A percentile compares a stretch with the other conserved stretches of the same genome.
Conservation (phyloP, 2,113 vertebrate genomes). For the Etheostoma spectabile region DNA sequence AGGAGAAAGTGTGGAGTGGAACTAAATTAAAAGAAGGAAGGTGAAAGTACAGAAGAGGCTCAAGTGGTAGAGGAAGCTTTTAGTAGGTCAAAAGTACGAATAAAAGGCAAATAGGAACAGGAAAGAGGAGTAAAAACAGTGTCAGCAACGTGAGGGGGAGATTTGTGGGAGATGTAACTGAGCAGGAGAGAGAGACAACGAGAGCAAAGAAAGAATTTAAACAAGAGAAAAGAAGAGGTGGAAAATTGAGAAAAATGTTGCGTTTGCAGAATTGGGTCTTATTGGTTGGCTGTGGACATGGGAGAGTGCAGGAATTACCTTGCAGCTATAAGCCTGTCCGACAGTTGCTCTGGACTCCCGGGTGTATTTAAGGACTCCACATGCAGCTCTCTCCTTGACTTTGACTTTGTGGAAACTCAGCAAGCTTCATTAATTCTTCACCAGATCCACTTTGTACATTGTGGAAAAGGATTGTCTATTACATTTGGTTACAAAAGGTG, state of each 20-base stretch:
- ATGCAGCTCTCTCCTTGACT: slow-evolving; percentile 50
- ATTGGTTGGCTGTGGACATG: slow-evolving; percentile 43
- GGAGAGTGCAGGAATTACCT: slow-evolving; percentile 59
- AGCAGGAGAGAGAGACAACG: slow-evolving; percentile 17
- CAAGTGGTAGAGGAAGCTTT: neutral
- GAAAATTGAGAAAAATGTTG: slow-evolving; percentile 50
- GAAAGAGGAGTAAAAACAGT: neutral
- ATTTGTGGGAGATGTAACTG: slow-evolving; percentile 33
- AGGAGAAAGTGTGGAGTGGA: slow-evolving; percentile 21
- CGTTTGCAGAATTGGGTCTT: slow-evolving; percentile 51
- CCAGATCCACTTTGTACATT: neutral
- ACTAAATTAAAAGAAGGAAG: slow-evolving; percentile 31
- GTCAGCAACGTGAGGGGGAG: slow-evolving; percentile 8
- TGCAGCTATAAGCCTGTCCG: slow-evolving; percentile 49
- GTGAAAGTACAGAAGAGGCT: slow-evolving; percentile 16
- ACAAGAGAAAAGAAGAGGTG: slow-evolving; percentile 21
- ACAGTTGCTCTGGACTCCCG: slow-evolving; percentile 29
- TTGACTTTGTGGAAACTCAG: slow-evolving; percentile 44
- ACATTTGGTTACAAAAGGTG: neutral
- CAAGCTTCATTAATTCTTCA: slow-evolving; percentile 26
- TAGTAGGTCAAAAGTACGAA: slow-evolving; percentile 36
- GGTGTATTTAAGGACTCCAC: slow-evolving; percentile 36
- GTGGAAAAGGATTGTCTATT: neutral
- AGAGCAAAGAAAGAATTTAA: slow-evolving; percentile 31
- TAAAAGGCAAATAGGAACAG: slow-evolving; percentile 11